Base-by-base conservation (phyloP, 2,797 vertebrate species). In the Danio kyathit region DNA sequence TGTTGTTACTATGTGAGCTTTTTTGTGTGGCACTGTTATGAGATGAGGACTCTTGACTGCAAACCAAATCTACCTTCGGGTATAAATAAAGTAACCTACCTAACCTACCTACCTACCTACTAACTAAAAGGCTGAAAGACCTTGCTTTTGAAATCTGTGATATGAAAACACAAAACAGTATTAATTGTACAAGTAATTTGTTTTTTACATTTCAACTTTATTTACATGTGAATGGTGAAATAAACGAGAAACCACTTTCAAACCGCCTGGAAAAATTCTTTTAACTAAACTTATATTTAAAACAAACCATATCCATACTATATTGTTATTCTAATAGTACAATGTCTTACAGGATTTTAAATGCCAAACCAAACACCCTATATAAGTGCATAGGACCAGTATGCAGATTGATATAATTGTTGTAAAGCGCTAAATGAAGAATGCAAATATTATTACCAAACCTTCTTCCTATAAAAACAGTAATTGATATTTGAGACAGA, bases 201-300 rank as follows among this genome's bases (percentile, higher is more conserved):
- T 29, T 29, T 29, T 29, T 29, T 29, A 29, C 29, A 29, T 29
- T 29, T 88, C 87, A 89, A 84, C 76, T 95, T 95, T 95, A 95
- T 95, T 95, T 95, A 95, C 95, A 95, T 63, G 78, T 85, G 76
- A 79, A 91, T 80, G 87, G 89, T 82, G 80, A 86, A 86, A 84
- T 19, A 13, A 60, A 81, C 88, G 90, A 84, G 72, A 81, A 89
- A 79, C 75, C 81, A 76, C 84, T 74, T 78, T 46, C 52, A 72
- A 74, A 85, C 86, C 83, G 82, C n/a, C 41, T 7, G 41, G 2
- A 82, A 89, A 82, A 90, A 88, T 89, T 38, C 66, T 89, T 81
- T 89, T 80, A 87, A 90, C 87, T 91, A 74, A 86, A 81, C 90
- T 87, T 85, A 79, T 81, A 83, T 19, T 70, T 67, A 74, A 81